Base-by-base conservation (phyloP, 2,113 vertebrate genomes). In the Bujurquina vittata region DNA sequence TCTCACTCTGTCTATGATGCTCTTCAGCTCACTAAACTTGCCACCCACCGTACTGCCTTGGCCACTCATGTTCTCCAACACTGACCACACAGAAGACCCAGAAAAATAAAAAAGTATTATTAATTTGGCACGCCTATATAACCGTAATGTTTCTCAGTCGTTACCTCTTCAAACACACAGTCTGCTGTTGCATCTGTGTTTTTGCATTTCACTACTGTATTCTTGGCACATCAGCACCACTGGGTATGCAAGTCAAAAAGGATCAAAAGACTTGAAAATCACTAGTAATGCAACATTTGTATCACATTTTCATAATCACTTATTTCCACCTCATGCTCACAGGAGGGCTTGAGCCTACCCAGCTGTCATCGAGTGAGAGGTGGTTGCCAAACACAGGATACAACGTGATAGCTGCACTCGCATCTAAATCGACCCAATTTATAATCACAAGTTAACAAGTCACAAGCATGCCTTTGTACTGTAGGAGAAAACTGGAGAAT, bases 11-110 rank as follows among this genome's bases (percentile, higher is more conserved):
- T 95, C 93, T 73, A 96, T 95, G 86, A 96, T 95, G 84, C 87
- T 87, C 88, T 78, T 94, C 58, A 96, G 93, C 88, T 96, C 96
- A 18, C 81, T 88, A 88, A 96, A 96, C 55, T 92, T 89, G 0
- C 96, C 95, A 0, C 96, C 96, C 56, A 96, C 85, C 1, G 95
- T 96, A 55, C 69, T 95, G 74, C 96, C 96, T 84, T 96, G 96
- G 76, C 96, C 94, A 35, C 95, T 92, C 96, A 96, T 96, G 88
- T 96, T 96, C 92, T 96, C 96, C 46, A 96, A 81, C 78, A 96
- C 96, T 96, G 87, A 29, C 23, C 55, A 59, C 56, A 78, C 5
- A 57, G 12, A 4, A 31, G 12, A 15, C 10, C 14, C 40, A 1
- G 15, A 49, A 7, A 56, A 18, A 26, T 5, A 65, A 37, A 23